Conservation (phyloP, 37 sponge, comb jelly and placozoan species). For the Halichondria panicea region DNA sequence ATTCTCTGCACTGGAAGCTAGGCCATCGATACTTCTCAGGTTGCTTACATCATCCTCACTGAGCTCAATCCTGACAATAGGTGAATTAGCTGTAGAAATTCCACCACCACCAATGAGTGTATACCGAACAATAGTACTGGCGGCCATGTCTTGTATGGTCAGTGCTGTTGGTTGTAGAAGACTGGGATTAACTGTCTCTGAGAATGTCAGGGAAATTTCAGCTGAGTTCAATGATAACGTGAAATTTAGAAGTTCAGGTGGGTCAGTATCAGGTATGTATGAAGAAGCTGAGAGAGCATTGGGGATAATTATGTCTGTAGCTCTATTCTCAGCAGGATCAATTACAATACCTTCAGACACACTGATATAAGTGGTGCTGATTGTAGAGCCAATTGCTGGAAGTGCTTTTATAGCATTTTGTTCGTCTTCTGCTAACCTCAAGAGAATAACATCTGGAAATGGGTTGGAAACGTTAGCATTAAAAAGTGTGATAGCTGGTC, state of each 20-base stretch:
- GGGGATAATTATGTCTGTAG: conserved; percentile 17
- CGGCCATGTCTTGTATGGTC: conserved; percentile 52
- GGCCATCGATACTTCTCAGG: conserved; percentile 27
- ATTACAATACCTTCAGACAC: conserved; percentile 48
- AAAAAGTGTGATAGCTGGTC: conserved; percentile 22
- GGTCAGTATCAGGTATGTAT: conserved; percentile 57
- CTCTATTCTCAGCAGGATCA: conserved; percentile 74
- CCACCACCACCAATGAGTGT: conserved; percentile 49
- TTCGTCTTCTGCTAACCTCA: conserved; percentile 53
- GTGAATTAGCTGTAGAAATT: conserved; percentile 19
- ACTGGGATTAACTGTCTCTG: conserved; percentile 67
- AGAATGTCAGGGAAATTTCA: conserved; percentile 72
- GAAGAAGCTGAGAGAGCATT: conserved; percentile 32
- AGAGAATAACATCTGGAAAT: not conserved
- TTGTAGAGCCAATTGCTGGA: conserved; percentile 39
- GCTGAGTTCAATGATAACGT: conserved; percentile 55
- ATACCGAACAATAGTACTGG: conserved; percentile 50
- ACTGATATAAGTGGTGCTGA: conserved; percentile 64
- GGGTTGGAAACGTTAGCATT: conserved; percentile 21
- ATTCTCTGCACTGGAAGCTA: conserved; percentile 52
- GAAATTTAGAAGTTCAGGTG: conserved; percentile 68
- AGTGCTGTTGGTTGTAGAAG: conserved; percentile 53
- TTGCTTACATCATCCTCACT: conserved; percentile 47
- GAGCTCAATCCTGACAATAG: conserved; percentile 42
- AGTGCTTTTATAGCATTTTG: conserved; percentile 62